These are phyloP conservation scores for Simalia tracyae DNA, from an alignment of 2,797 vertebrate species.

Conservation along the genomic window DNA sequence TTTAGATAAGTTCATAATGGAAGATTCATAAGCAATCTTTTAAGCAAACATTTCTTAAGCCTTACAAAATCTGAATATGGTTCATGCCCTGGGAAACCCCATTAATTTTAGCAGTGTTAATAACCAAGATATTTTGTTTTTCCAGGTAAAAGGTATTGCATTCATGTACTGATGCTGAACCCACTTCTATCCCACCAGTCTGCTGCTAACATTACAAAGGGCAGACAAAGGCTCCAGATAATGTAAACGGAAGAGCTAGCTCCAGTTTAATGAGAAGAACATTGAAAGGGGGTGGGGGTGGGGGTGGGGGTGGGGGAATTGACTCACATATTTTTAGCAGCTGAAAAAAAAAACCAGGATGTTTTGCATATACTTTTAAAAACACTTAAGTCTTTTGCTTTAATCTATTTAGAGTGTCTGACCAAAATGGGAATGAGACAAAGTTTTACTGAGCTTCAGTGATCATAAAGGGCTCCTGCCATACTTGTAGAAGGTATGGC, in stretches of 20 bases:
- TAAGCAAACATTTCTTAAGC: not conserved
- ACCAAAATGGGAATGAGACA: not conserved
- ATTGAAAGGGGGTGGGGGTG: not conserved
- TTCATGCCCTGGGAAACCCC: slow-evolving; percentile 23
- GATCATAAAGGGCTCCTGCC: not conserved
- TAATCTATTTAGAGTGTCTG: not conserved
- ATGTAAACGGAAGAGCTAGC: not conserved
- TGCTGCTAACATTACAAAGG: slow-evolving; percentile 49
- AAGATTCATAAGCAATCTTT: not conserved
- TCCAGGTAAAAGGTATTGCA: slow-evolving; percentile 37
- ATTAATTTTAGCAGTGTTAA: not conserved
- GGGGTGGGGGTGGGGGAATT: not conserved
- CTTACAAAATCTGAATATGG: not conserved
- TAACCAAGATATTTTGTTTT: slow-evolving; percentile 20
- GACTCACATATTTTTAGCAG: not conserved
- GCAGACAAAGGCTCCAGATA: slow-evolving; percentile 32
- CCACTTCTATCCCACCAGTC: not conserved
- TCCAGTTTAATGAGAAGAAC: not conserved
- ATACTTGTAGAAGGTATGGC: not conserved
- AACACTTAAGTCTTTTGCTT: not conserved
- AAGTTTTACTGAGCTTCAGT: not conserved
- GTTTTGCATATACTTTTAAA: not conserved
- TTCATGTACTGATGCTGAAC: slow-evolving; percentile 14
- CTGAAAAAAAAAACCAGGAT: too few species aligned
- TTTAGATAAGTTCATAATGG: not conserved